Conservation (phyloP, 2,888 invertebrate genomes). For the Leptopilina drosophilae region DNA sequence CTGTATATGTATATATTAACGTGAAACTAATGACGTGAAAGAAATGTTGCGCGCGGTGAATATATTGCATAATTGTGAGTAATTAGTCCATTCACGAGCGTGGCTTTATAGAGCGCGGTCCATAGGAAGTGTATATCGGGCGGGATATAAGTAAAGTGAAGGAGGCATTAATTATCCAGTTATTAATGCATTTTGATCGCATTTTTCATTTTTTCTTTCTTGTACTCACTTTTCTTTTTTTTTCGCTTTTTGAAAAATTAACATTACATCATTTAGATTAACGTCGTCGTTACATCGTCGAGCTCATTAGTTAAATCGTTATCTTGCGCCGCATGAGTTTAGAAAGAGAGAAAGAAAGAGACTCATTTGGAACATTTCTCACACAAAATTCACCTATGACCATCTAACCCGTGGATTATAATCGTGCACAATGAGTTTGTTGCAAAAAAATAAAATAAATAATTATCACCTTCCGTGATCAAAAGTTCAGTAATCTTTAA, state of each 20-base stretch:
- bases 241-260: constrained; percentile 44
- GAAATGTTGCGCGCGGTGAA: constrained; percentile 51
- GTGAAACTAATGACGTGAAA: constrained; percentile 64
- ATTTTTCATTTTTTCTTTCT: constrained; percentile 52
- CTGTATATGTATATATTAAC: constrained; percentile 41
- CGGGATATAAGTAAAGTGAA: constrained; percentile 40
- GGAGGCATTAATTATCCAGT: constrained; percentile 67
- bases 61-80: constrained; percentile 66
- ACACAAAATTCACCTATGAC: constrained; percentile 40
- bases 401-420: constrained; percentile 30
- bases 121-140: constrained; percentile 36
- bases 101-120: constrained; percentile 48
- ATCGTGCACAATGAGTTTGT: constrained; percentile 28
- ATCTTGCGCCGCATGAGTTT: constrained; percentile 54
- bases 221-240: too few species aligned
- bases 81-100: constrained; percentile 71
- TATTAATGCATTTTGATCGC: constrained; percentile 71
- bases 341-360: constrained; percentile 54
- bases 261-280: constrained; percentile 66
- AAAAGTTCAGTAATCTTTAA: constrained; percentile 25
- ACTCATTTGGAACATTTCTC: constrained; percentile 62
- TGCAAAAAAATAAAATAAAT: background rate
- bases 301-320: constrained; percentile 64
- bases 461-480: background rate
- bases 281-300: constrained; percentile 63